Evolutionary conservation across 2,888 invertebrate genomes (phyloP).

Genomic region (Leptinotarsa juncta): DNA sequence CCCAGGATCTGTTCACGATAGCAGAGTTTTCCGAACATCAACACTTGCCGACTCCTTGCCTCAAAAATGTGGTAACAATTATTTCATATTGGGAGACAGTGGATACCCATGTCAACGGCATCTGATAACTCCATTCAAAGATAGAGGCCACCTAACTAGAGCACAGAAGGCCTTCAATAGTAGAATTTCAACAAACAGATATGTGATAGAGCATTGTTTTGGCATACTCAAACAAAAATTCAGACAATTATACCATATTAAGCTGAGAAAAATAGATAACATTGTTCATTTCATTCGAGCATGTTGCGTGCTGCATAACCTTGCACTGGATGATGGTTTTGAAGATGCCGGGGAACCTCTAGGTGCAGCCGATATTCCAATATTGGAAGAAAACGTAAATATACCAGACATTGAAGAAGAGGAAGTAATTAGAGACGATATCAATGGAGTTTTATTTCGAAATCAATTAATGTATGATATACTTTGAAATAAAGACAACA

Average conservation of each 20-base stretch:
- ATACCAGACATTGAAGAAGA: slow-evolving; percentile 28
- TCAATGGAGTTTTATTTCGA: too few species aligned
- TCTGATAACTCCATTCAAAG: too few species aligned
- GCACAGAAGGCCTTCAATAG: too few species aligned
- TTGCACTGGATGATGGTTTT: slow-evolving; percentile 22
- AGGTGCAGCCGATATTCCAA: background rate
- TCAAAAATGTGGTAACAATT: too few species aligned
- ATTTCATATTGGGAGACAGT: too few species aligned
- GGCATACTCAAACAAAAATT: slow-evolving; percentile 33
- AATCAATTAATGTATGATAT: too few species aligned
- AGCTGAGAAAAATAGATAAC: slow-evolving; percentile 23
- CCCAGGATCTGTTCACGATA: background rate
- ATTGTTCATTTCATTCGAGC: slow-evolving; percentile 33
- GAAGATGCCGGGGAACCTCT: slow-evolving; percentile 22
- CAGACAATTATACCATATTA: slow-evolving; percentile 29
- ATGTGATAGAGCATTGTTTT: slow-evolving; percentile 22
- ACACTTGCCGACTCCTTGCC: too few species aligned
- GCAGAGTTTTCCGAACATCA: too few species aligned
- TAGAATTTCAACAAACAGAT: too few species aligned
- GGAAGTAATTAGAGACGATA: background rate
- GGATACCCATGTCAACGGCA: too few species aligned
- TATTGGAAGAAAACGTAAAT: background rate
- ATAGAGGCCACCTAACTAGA: too few species aligned
- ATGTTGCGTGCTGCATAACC: slow-evolving; percentile 25
- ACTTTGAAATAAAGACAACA: background rate